phyloP scores from a whole-genome alignment of 30 jellyfish, hydroid and myxozoan genomes.

The Turritopsis dohrnii region DNA sequence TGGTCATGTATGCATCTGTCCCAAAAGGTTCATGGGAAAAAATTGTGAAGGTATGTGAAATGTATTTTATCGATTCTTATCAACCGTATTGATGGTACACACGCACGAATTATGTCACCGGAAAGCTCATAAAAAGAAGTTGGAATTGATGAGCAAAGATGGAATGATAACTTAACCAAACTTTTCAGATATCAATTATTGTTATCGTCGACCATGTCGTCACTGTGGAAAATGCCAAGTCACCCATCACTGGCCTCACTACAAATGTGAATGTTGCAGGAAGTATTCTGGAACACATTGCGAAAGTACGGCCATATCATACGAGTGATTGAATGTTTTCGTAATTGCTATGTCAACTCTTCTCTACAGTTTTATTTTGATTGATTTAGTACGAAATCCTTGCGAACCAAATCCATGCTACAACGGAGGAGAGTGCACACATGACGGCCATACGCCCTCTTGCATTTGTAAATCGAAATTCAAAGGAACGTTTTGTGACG shows the following conservation, averaged over 20 bases:
- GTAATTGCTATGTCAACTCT: neutral
- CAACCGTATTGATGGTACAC: neutral
- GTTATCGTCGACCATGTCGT: slow-evolving; percentile 86
- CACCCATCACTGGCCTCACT: slow-evolving; percentile 58
- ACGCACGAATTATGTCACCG: too few species aligned
- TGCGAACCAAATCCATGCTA: slow-evolving; percentile 84
- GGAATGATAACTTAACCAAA: neutral
- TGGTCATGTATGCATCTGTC: slow-evolving; percentile 8
- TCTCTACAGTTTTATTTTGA: neutral
- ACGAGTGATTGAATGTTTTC: neutral
- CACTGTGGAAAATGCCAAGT: slow-evolving; percentile 76
- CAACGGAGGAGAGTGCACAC: slow-evolving; percentile 71
- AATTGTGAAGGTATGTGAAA: slow-evolving; percentile 28
- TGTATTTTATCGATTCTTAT: neutral
- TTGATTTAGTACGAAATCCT: slow-evolving; percentile 58
- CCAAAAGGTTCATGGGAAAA: slow-evolving; percentile 12
- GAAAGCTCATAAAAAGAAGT: too few species aligned
- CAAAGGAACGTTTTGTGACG: slow-evolving; percentile 76
- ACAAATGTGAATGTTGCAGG: slow-evolving; percentile 61
- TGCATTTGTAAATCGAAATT: slow-evolving; percentile 71
- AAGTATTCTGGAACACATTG: slow-evolving; percentile 73
- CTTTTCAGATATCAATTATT: slow-evolving; percentile 66
- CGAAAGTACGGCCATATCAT: slow-evolving; percentile 43
- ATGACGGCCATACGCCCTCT: slow-evolving; percentile 52
- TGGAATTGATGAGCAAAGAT: slow-evolving; percentile 38